Conservation (phyloP, 37 sponge, comb jelly and placozoan genomes). For the Haliclona indistincta region DNA sequence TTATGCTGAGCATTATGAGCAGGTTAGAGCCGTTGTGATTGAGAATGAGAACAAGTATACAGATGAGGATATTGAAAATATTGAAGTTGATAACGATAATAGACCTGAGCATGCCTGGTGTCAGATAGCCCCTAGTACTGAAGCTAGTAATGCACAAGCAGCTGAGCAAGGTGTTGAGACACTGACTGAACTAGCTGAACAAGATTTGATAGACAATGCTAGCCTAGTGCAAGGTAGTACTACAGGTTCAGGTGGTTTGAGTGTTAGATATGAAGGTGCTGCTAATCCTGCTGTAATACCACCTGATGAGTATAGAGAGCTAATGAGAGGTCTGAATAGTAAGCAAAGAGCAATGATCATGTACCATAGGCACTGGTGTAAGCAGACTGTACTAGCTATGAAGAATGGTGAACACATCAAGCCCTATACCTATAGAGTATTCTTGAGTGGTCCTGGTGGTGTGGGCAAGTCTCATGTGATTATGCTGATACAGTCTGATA, state of each 20-base stretch:
- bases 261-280: slow-evolving; percentile 16
- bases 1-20: slow-evolving; percentile 5
- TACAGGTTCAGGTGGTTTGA: too few relatives aligned
- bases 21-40: background rate
- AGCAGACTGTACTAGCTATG: slow-evolving; percentile 26
- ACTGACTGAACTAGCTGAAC: background rate
- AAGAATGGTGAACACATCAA: slow-evolving; percentile 5
- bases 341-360: slow-evolving; percentile 18
- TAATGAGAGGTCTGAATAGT: background rate
- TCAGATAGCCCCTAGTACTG: slow-evolving; percentile 11
- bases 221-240: background rate
- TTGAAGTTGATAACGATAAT: background rate
- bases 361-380: slow-evolving; percentile 37
- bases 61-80: background rate
- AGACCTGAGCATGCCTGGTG: background rate
- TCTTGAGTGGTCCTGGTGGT: slow-evolving; percentile 51
- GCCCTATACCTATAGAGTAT: too few relatives aligned
- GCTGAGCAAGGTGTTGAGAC: slow-evolving; percentile 8
- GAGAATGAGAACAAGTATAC: background rate
- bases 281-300: slow-evolving; percentile 8
- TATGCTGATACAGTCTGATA: slow-evolving; percentile 27
- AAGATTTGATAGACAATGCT: background rate
- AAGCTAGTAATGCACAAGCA: background rate
- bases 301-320: background rate
- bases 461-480: slow-evolving; percentile 55